Evolutionary conservation across 2,888 invertebrate genomes (phyloP), one percentile per base, ranked within the genome.

Genomic region (Biston stratarius): DNA sequence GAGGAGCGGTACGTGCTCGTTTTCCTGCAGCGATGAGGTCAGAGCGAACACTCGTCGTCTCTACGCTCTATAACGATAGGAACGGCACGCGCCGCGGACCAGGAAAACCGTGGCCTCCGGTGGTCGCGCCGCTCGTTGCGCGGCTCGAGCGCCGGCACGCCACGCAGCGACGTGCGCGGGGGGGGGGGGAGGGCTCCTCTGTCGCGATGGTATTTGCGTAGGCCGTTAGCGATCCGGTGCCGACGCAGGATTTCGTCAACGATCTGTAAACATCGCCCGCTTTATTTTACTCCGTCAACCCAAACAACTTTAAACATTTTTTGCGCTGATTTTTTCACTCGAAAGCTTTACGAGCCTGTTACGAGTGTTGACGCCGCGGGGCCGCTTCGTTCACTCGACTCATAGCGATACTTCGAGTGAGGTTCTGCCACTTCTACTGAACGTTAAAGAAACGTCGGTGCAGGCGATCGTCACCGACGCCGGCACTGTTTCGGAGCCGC

Each of bases 191-290:
- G n/a, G n/a, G n/a, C n/a, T n/a, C n/a, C n/a, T n/a, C n/a, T n/a
- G n/a, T n/a, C n/a, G n/a, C n/a, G n/a, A n/a, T n/a, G n/a, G 85
- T 92, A 83, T 92, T 92, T 92, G 91, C 84, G 85, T 85, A 91
- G 91, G 91, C 82, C 77, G 80, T 84, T 80, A 77, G 80, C 83
- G 83, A 72, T 74, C 77, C 81, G 82, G 79, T 74, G 84, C 77
- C 40, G 36, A 48, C 47, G 36, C 45, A 78, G 81, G 78, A 72
- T 76, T 74, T 74, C 69, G 73, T 71, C 77, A 75, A 75, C 70
- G 79, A 76, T 78, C 81, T 74, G 82, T 83, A 84, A 84, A 87
- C 80, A 86, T 64, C 64, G 66, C 67, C 14, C 61, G 69, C n/a
- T 65, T 67, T 66, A 67, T 44, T 61, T 47, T 24, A 55, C 15